Evolutionary conservation across 1,140 invertebrate species (phyloP).

Genomic region (Orchesella cincta): DNA sequence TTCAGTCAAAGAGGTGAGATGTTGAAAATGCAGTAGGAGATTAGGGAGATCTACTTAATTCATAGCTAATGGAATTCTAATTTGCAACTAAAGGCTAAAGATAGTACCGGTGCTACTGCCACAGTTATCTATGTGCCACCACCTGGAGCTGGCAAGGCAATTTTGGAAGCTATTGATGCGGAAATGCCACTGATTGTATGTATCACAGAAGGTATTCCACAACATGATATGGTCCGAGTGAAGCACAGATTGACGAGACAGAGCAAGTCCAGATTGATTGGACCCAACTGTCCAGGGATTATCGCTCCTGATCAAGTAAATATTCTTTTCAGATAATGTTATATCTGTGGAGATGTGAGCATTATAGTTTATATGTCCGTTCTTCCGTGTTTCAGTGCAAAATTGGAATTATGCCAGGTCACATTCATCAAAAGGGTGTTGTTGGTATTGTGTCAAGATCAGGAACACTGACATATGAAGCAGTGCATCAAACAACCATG

Average conservation of each 20-base stretch:
- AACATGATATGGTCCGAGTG: conserved; percentile 98
- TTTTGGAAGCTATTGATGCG: conserved; percentile 94
- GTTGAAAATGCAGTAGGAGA: too few relatives aligned
- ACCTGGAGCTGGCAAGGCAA: conserved; percentile 85
- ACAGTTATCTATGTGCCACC: conserved; percentile 98
- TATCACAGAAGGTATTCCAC: conserved; percentile 99
- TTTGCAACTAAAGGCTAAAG: conserved; percentile 68
- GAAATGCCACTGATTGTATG: conserved; percentile 96
- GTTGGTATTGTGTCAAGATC: conserved; percentile 97
- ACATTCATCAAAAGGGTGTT: conserved; percentile 90
- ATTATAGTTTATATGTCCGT: not conserved
- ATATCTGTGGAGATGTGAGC: not conserved
- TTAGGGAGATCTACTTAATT: not conserved
- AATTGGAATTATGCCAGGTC: conserved; percentile 99
- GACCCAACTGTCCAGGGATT: conserved; percentile 98
- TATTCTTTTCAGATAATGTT: conserved; percentile 15
- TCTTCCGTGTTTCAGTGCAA: conserved; percentile 77
- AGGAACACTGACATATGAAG: conserved; percentile 98
- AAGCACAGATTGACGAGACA: conserved; percentile 88
- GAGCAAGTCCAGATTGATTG: conserved; percentile 89
- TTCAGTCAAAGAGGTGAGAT: conserved; percentile 76
- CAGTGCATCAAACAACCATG: conserved; percentile 93
- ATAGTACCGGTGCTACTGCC: conserved; percentile 83
- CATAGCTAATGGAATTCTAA: conserved; percentile 1
- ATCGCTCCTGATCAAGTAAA: conserved; percentile 86